Evolutionary conservation across 1,140 invertebrate genomes (phyloP).

Genomic region (Brachystomella parvula): DNA sequence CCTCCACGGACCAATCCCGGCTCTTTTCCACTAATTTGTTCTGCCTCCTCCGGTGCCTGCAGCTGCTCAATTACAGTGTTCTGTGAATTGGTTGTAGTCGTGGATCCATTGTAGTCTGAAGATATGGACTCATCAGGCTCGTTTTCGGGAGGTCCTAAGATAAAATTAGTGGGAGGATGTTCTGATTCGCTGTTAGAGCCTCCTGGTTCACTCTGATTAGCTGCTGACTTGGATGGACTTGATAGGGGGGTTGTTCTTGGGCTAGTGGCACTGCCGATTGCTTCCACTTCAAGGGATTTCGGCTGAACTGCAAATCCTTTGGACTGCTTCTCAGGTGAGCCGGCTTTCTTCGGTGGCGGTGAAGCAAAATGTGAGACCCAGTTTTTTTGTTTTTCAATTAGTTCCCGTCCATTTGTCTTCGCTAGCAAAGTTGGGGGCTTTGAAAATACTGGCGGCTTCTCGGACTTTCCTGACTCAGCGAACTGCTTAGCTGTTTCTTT

Average conservation of each 20-base stretch:
- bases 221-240: slow-evolving; percentile 4
- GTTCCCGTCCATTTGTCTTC: slow-evolving; percentile 69
- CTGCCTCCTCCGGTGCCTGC: background rate
- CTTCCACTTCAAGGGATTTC: background rate
- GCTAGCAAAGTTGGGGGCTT: slow-evolving; percentile 39
- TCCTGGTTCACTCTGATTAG: too few relatives aligned
- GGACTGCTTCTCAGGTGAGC: slow-evolving; percentile 23
- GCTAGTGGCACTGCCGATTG: background rate
- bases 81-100: slow-evolving; percentile 19
- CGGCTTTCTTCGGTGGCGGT: slow-evolving; percentile 65
- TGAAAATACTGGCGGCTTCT: background rate
- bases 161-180: background rate
- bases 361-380: slow-evolving; percentile 73
- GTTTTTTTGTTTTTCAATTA: slow-evolving; percentile 81
- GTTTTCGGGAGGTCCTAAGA: background rate
- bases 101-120: slow-evolving; percentile 5
- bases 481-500: slow-evolving; percentile 1
- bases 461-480: background rate
- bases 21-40: background rate
- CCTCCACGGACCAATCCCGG: background rate
- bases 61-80: slow-evolving; percentile 26
- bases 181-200: background rate
- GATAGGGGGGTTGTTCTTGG: background rate
- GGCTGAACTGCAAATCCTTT: slow-evolving; percentile 30
- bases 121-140: background rate